Base-by-base conservation (phyloP, 1,140 invertebrate species). In the Stegodyphus mimosarum region DNA sequence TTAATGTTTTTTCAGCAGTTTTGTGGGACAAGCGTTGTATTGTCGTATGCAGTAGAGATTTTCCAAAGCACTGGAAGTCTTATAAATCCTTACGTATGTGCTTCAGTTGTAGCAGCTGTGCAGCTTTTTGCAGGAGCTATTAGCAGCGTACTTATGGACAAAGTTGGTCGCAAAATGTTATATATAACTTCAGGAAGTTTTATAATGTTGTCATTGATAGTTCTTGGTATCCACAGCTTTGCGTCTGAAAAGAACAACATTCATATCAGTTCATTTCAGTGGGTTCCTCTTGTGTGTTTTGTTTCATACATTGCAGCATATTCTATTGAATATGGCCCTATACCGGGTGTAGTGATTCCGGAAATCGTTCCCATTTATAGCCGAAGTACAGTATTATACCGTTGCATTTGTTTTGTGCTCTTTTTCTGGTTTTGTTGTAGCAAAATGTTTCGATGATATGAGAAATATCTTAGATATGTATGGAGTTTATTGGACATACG, bases 1-100 rank as follows among this genome's bases (percentile, higher is more conserved):
- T 91, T 98, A 53, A 97, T 98, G 96, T 94, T 96, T 89, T 96
- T 98, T 92, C 97, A 98, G 92, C 97, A 98, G 90, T 91, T 97
- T 80, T 96, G 94, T 87, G 97, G 97, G 48, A 97, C 97, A 87
- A 98, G 97, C 88, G 96, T 96, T 2, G 94, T 98, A 48, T 96
- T 98, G 88, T 98, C 98, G 89, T 98, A 98, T 89, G 95, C 96
- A 0, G 94, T 94, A 13, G 91, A 92, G 67, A 97, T 99, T 73
- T 98, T 98, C 90, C 90, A 87, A 2, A 92, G 92, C 7, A 93
- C 95, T 5, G 93, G 93, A 0, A 93, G 93, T 85, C 94, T 89
- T 5, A 91, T 96, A 13, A 87, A 92, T 7, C 83, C 93, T 0
- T 90, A 91, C 50, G 88, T 93, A 51, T 93, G 93, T 0, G 94